Conservation (phyloP, 2,888 invertebrate genomes). For the Resseliella maxima region DNA sequence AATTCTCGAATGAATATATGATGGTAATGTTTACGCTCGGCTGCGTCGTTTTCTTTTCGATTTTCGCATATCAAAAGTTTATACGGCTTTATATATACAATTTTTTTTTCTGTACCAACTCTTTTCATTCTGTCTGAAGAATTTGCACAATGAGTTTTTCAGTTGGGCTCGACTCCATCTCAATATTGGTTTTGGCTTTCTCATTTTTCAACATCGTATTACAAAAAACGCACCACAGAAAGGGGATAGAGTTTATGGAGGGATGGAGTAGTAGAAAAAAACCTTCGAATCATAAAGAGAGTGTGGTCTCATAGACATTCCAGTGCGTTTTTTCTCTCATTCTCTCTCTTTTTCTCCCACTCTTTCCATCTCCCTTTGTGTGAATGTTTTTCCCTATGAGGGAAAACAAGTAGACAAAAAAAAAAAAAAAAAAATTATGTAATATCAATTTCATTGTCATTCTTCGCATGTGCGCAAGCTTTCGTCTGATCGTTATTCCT, state of each 20-base stretch:
- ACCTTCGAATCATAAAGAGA: background rate
- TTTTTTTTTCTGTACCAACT: background rate
- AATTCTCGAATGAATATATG: background rate
- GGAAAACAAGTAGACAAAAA: constrained; percentile 3
- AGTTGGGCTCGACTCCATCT: background rate
- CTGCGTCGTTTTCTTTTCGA: background rate
- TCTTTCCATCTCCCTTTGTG: background rate
- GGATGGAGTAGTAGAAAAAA: background rate
- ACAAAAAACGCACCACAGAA: background rate
- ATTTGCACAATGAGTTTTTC: background rate
- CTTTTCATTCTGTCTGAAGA: constrained; percentile 7
- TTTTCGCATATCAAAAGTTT: background rate
- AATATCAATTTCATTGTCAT: constrained; percentile 38
- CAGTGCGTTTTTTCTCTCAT: background rate
- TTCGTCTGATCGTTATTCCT: background rate
- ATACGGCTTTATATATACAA: background rate
- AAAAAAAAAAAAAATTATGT: background rate
- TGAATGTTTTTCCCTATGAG: too few species aligned
- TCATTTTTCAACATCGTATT: constrained; percentile 7
- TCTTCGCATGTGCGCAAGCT: constrained; percentile 19
- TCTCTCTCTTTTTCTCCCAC: background rate
- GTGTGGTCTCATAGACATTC: background rate
- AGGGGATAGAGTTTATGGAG: background rate
- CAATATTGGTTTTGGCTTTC: background rate
- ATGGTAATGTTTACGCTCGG: constrained; percentile 7